Conservation (phyloP, 2,113 vertebrate genomes). For the Myiagra hebetior region DNA sequence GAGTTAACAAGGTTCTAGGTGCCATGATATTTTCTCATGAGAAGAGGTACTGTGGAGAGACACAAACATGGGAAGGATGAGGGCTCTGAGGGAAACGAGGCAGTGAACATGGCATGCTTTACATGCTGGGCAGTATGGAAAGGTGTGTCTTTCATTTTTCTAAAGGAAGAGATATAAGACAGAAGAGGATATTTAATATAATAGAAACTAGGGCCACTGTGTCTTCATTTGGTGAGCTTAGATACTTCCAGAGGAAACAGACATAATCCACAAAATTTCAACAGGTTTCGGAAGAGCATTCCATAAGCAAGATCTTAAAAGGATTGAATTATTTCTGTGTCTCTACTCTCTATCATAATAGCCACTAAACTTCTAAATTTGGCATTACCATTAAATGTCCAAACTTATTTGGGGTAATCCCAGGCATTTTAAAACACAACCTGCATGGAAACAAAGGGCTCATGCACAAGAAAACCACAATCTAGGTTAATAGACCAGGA, state of each 20-base stretch:
- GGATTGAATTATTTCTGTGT: background rate
- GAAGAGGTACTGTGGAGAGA: background rate
- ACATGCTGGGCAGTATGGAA: fast-evolving
- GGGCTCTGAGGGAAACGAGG: background rate
- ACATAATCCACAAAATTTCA: background rate
- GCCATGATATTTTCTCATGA: background rate
- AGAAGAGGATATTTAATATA: background rate
- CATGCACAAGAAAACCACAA: background rate
- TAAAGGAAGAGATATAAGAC: background rate
- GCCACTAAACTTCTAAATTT: background rate
- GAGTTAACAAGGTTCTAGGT: fast-evolving
- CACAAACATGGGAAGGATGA: background rate
- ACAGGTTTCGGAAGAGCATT: background rate
- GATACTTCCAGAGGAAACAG: background rate
- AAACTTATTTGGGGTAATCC: background rate
- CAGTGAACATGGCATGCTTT: fast-evolving
- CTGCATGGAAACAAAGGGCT: background rate
- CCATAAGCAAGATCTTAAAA: background rate
- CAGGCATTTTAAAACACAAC: background rate
- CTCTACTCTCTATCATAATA: background rate
- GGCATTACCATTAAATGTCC: background rate
- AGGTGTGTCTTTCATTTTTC: background rate
- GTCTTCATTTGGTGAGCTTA: background rate
- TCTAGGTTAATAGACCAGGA: background rate
- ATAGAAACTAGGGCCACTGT: background rate